Evolutionary conservation across 2,797 vertebrate species (phyloP).

Genomic region (Picus viridis): DNA sequence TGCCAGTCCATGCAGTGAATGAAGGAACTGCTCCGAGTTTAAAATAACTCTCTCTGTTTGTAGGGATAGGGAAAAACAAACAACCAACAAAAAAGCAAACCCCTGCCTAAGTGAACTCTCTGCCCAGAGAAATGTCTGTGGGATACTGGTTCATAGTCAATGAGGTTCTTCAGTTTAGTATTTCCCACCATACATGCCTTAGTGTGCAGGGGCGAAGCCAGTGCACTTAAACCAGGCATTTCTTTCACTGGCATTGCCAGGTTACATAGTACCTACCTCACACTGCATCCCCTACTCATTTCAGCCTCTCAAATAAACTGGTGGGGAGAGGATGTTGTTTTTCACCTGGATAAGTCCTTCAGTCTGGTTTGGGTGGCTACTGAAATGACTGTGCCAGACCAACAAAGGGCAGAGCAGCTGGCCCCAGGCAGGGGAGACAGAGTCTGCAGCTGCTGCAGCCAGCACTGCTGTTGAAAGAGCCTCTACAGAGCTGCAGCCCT

Average conservation of each 20-base stretch:
- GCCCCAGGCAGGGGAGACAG: not conserved
- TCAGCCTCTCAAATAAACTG: not conserved
- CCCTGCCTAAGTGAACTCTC: not conserved
- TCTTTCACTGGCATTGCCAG: not conserved
- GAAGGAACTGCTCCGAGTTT: not conserved
- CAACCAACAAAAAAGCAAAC: not conserved
- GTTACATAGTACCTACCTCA: not conserved
- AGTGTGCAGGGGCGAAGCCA: not conserved
- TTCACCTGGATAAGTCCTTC: not conserved
- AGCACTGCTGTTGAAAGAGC: not conserved
- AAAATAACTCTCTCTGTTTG: not conserved
- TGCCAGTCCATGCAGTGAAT: not conserved
- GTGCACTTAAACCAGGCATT: not conserved
- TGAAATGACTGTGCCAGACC: not conserved
- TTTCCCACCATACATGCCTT: not conserved
- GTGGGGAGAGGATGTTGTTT: not conserved
- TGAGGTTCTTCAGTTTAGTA: not conserved
- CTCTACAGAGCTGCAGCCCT: not conserved
- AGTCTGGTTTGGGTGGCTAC: not conserved
- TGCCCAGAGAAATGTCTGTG: not conserved
- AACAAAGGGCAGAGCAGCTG: not conserved
- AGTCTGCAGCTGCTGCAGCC: not conserved
- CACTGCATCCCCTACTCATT: not conserved
- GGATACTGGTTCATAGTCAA: not conserved
- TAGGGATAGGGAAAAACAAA: not conserved